Evolutionary conservation across 1,140 invertebrate species (phyloP).

Genomic region (Heterodera carotae): DNA sequence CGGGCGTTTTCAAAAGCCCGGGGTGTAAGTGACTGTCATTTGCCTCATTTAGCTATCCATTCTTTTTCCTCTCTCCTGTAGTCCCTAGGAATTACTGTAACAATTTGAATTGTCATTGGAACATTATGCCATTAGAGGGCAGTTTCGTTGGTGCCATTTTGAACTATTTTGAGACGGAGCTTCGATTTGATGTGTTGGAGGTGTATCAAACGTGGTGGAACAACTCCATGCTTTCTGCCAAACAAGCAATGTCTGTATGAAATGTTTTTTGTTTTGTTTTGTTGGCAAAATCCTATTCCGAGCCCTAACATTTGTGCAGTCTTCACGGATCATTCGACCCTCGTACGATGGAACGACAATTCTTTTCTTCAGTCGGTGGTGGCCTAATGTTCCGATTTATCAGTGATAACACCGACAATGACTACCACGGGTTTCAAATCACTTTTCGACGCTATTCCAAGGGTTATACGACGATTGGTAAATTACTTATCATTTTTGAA

Average conservation of each 20-base stretch:
- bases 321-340: slow-evolving; percentile 19
- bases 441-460: slow-evolving; percentile 20
- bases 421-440: slow-evolving; percentile 32
- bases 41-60: no score
- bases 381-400: slow-evolving; percentile 29
- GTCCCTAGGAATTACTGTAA: slow-evolving; percentile 37
- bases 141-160: slow-evolving; percentile 14
- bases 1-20: slow-evolving; percentile 34
- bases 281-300: not conserved
- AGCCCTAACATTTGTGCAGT: slow-evolving; percentile 15
- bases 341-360: slow-evolving; percentile 25
- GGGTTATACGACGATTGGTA: slow-evolving; percentile 18
- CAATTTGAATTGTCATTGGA: slow-evolving; percentile 30
- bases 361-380: slow-evolving; percentile 35
- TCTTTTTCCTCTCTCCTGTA: not conserved
- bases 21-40: slow-evolving; percentile 24
- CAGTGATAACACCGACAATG: slow-evolving; percentile 22
- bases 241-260: slow-evolving; percentile 32
- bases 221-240: not conserved
- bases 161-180: slow-evolving; percentile 31
- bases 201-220: slow-evolving; percentile 36
- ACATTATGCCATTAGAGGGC: slow-evolving; percentile 12
- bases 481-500: not conserved
- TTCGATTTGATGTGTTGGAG: slow-evolving; percentile 24
- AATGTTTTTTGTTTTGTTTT: not conserved